A percentile compares a stretch with the other conserved stretches of the same genome.
These are phyloP conservation scores for Oscheius sp. DNA, from an alignment of 2,888 invertebrate genomes.

Conservation along the genomic window DNA sequence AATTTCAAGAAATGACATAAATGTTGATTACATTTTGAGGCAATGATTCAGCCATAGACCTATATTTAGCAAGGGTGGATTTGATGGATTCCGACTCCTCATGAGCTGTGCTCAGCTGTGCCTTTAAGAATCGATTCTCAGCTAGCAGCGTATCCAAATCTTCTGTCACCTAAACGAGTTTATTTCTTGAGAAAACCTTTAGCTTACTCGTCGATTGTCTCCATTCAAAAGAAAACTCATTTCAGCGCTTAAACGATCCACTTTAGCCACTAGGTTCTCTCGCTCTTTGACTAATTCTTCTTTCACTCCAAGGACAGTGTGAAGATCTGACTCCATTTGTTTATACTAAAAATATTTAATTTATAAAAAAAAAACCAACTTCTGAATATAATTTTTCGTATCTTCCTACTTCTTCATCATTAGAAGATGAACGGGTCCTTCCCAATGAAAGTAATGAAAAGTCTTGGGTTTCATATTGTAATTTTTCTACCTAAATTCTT, in stretches of 20 bases:
- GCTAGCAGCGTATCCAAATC: constrained; percentile 58
- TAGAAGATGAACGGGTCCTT: neutral
- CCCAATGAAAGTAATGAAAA: neutral
- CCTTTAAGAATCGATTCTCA: constrained; percentile 76
- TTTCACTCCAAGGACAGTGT: constrained; percentile 50
- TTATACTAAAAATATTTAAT: constrained; percentile 39
- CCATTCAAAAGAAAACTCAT: constrained; percentile 54
- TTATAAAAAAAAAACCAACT: neutral
- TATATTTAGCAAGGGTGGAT: constrained; percentile 53
- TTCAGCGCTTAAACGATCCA: constrained; percentile 45
- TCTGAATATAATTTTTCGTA: constrained; percentile 27
- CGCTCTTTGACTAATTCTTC: constrained; percentile 52
- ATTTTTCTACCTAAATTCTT: constrained; percentile 15
- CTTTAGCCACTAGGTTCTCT: constrained; percentile 46
- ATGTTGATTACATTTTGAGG: constrained; percentile 26
- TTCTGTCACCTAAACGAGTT: constrained; percentile 43
- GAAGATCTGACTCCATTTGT: constrained; percentile 51
- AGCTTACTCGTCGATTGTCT: constrained; percentile 48
- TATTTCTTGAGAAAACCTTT: neutral
- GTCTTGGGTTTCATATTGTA: neutral
- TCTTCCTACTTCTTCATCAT: constrained; percentile 17
- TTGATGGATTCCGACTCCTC: constrained; percentile 75
- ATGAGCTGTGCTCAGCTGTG: constrained; percentile 70
- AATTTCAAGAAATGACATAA: neutral
- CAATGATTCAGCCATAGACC: constrained; percentile 44